Evolutionary conservation across 1,140 invertebrate species (phyloP).

Genomic region (Steinernema khuongi): DNA sequence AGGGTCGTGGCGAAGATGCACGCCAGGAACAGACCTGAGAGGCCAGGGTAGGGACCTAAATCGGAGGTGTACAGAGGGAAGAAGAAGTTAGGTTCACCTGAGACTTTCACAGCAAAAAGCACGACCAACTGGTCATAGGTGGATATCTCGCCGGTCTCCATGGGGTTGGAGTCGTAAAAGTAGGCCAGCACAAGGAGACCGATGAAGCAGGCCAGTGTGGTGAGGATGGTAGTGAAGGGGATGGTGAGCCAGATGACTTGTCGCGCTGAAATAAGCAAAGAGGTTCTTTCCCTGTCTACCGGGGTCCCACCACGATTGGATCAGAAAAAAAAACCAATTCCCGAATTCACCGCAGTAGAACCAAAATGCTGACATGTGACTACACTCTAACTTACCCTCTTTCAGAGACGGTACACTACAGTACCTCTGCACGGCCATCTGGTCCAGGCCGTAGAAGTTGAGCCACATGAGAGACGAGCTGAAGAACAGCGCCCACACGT

Average conservation of each 20-base stretch:
- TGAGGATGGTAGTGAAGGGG: conserved; percentile 8
- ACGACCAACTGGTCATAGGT: conserved; percentile 14
- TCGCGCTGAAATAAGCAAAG: conserved; percentile 21
- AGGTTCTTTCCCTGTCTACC: too few relatives aligned
- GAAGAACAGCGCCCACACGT: not conserved
- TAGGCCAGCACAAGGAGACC: conserved; percentile 4
- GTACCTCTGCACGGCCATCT: conserved; percentile 18
- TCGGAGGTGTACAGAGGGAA: not conserved
- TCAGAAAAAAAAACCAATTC: not conserved
- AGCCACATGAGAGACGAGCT: not conserved
- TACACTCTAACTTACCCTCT: conserved; percentile 28
- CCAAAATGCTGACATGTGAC: conserved; percentile 10
- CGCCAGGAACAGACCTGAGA: not conserved
- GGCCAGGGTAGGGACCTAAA: not conserved
- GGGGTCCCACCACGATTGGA: not conserved
- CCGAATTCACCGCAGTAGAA: too few relatives aligned
- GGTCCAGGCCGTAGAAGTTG: not conserved
- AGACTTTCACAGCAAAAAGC: conserved; percentile 11
- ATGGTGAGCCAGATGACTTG: conserved; percentile 20
- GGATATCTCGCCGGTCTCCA: conserved; percentile 15
- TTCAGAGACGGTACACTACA: not conserved
- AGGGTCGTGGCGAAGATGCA: not conserved
- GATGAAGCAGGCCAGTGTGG: conserved; percentile 3
- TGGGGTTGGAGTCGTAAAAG: conserved; percentile 21
- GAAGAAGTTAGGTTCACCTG: not conserved